Percentiles rank a stretch among this genome's conserved stretches.
phyloP scores from a whole-genome alignment of 2,888 invertebrate genomes.

The Diogma glabrata region DNA sequence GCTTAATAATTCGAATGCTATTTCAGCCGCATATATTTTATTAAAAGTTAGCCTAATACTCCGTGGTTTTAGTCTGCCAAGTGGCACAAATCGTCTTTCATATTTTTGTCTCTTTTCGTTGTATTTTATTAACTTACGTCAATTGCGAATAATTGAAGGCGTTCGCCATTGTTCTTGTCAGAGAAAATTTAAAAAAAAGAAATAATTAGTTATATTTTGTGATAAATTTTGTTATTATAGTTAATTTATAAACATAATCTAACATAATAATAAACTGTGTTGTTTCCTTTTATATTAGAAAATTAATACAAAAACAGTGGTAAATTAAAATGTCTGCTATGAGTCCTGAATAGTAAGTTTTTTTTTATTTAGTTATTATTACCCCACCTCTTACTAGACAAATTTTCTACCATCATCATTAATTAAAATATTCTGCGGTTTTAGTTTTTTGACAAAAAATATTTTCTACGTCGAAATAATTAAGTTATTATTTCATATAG shows the following conservation, averaged over 20 bases:
- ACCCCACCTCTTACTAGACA: conserved; percentile 13
- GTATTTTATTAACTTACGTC: conserved; percentile 15
- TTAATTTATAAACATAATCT: conserved; percentile 4
- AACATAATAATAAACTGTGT: conserved; percentile 8
- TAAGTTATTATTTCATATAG: no score
- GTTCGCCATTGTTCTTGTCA: conserved; percentile 19
- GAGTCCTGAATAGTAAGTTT: conserved; percentile 75
- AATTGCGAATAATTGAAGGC: conserved; percentile 17
- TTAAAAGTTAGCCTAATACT: neutral
- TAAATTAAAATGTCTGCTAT: conserved; percentile 39
- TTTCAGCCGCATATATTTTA: no score
- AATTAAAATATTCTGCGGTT: no score
- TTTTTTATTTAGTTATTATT: conserved; percentile 13
- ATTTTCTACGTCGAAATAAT: no score
- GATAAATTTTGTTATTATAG: conserved; percentile 3
- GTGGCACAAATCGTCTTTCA: conserved; percentile 5
- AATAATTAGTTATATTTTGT: conserved; percentile 6
- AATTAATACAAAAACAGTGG: no score
- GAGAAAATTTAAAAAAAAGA: conserved; percentile 3
- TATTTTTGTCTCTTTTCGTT: conserved; percentile 5
- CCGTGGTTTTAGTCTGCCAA: conserved; percentile 9
- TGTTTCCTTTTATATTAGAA: conserved; percentile 1
- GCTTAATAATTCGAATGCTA: no score
- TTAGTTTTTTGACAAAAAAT: no score
- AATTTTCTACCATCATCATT: no score